These are phyloP conservation scores for Xestia xanthographa DNA, from an alignment of 2,888 invertebrate species.

Conservation along the genomic window DNA sequence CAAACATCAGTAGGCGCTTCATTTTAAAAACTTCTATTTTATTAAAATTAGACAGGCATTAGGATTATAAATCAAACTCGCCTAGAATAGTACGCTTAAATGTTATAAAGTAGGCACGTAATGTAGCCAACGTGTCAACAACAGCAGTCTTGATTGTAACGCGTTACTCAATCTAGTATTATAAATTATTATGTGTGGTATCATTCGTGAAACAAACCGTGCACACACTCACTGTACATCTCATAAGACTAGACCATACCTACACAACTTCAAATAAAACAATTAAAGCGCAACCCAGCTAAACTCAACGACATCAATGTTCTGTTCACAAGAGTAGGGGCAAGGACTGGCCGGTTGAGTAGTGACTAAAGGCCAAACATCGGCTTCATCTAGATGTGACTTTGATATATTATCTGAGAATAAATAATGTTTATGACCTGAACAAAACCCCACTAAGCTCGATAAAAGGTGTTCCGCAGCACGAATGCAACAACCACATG, in stretches of 20 bases:
- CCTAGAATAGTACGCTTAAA: neutral
- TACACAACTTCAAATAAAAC: conserved; percentile 65
- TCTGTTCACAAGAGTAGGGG: neutral
- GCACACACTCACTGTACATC: conserved; percentile 68
- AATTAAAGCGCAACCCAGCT: conserved; percentile 58
- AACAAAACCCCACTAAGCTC: neutral
- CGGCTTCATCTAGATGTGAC: neutral
- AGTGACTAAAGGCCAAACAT: neutral
- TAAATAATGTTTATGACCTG: neutral
- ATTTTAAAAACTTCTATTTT: neutral
- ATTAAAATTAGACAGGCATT: neutral
- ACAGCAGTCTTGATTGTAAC: conserved; percentile 36
- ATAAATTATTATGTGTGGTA: conserved; percentile 60
- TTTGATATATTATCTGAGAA: neutral
- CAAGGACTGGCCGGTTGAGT: neutral
- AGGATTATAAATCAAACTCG: neutral
- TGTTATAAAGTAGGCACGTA: neutral
- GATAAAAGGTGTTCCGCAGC: neutral
- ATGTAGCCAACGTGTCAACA: conserved; percentile 28
- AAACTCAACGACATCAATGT: conserved; percentile 18
- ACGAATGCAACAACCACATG: neutral
- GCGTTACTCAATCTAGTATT: conserved; percentile 49
- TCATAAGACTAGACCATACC: conserved; percentile 77
- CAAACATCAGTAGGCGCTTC: neutral
- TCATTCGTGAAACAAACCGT: conserved; percentile 62